A percentile compares a stretch with the other conserved stretches of the same genome.
These are phyloP conservation scores for Chrysocyon brachyurus DNA, from an alignment of 2,797 vertebrate genomes.

Conservation along the genomic window DNA sequence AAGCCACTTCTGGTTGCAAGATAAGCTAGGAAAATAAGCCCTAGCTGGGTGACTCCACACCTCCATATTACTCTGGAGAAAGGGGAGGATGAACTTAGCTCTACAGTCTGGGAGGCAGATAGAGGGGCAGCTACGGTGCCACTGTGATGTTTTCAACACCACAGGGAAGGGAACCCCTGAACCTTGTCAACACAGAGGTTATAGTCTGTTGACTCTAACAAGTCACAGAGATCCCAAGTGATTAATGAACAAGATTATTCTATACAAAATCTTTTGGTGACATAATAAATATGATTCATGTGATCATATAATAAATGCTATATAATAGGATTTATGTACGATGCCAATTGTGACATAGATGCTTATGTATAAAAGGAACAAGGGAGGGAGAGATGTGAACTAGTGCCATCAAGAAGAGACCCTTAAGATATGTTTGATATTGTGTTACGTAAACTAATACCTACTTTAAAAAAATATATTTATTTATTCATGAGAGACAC, in stretches of 20 bases:
- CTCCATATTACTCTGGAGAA: not conserved
- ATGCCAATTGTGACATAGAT: not conserved
- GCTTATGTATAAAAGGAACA: not conserved
- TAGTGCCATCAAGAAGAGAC: not conserved
- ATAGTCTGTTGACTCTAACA: not conserved
- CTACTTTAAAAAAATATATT: not conserved
- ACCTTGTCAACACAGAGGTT: not conserved
- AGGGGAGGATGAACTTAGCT: not conserved
- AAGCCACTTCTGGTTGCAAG: not conserved
- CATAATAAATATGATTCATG: not conserved
- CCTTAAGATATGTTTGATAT: not conserved
- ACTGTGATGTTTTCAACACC: not conserved
- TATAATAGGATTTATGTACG: not conserved
- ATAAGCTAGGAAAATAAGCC: not conserved
- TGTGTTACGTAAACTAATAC: not conserved
- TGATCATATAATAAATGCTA: not conserved
- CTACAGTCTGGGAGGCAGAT: not conserved
- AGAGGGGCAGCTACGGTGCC: not conserved
- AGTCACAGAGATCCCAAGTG: not conserved
- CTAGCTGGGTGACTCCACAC: not conserved
- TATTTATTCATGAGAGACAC: too few relatives aligned
- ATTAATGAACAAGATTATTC: not conserved
- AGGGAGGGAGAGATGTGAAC: not conserved
- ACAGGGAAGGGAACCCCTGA: not conserved
- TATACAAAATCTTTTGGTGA: not conserved